Evolutionary conservation across 2,113 vertebrate species (phyloP).

Genomic region (Chroicocephalus ridibundus): DNA sequence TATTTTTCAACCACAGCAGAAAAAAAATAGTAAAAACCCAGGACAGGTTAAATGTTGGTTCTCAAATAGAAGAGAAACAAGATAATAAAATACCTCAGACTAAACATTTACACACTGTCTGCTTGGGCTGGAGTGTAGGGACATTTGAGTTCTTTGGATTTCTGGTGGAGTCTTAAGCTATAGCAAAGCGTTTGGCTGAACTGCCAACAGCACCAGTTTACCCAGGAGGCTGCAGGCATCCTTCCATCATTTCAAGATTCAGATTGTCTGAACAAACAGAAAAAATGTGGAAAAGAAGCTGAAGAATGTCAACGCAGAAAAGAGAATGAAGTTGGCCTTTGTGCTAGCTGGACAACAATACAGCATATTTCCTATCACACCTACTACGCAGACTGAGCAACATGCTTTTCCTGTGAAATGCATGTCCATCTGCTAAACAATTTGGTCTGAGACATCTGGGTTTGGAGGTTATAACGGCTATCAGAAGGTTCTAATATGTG

Average conservation of each 20-base stretch:
- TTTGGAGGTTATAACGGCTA: conserved; percentile 2
- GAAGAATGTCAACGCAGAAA: conserved; percentile 55
- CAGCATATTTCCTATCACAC: conserved; percentile 32
- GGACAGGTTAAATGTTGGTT: conserved; percentile 39
- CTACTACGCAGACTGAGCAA: conserved; percentile 6
- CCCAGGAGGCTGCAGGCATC: conserved; percentile 51
- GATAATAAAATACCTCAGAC: conserved; percentile 73
- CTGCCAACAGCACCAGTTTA: conserved; percentile 38
- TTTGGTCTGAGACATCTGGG: not conserved
- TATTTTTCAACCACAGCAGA: conserved; percentile 7
- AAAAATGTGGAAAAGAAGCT: conserved; percentile 65
- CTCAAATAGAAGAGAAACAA: conserved; percentile 52
- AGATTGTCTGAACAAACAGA: conserved; percentile 68
- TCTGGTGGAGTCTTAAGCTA: conserved; percentile 34
- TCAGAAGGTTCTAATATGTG: not conserved
- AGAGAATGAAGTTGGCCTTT: not conserved
- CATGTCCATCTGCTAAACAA: conserved; percentile 21
- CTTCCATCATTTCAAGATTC: conserved; percentile 50
- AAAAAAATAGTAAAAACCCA: not conserved
- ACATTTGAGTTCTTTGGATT: conserved; percentile 48
- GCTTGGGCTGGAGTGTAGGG: conserved; percentile 10
- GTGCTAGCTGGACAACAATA: not conserved
- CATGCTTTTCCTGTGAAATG: not conserved
- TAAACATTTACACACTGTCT: conserved; percentile 74
- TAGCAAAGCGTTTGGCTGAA: conserved; percentile 36